A percentile compares a stretch with the other conserved stretches of the same genome.
These are phyloP conservation scores for Diadema setosum DNA, from an alignment of 35 echinoderm and acorn worm species.

Conservation along the genomic window DNA sequence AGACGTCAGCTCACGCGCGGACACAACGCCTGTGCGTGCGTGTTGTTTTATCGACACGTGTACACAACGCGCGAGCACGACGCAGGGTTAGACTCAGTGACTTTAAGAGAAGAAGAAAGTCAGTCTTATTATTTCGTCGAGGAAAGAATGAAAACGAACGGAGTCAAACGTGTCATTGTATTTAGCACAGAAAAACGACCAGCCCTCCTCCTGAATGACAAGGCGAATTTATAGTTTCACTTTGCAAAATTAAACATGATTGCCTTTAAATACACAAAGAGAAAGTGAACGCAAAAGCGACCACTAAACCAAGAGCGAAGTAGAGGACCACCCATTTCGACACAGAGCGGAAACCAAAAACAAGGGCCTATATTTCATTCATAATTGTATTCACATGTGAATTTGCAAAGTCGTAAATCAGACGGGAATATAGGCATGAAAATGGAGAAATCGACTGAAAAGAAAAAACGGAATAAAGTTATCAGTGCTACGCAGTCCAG, in stretches of 20 bases:
- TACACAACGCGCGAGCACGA: background rate
- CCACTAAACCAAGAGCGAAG: background rate
- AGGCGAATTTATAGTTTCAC: too few species aligned
- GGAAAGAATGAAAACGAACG: too few species aligned
- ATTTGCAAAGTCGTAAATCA: background rate
- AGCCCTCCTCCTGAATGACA: too few species aligned
- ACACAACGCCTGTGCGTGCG: background rate
- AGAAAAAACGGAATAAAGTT: too few species aligned
- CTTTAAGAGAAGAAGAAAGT: too few species aligned
- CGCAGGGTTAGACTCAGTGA: background rate
- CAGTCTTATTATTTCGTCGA: too few species aligned
- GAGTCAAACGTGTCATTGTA: background rate
- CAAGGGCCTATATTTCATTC: background rate
- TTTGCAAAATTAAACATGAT: too few species aligned
- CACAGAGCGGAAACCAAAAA: background rate
- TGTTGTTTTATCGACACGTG: conserved; percentile 14
- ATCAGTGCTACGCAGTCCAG: too few species aligned
- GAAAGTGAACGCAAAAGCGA: background rate
- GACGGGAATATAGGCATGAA: too few species aligned
- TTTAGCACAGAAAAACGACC: too few species aligned
- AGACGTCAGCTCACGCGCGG: background rate
- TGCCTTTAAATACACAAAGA: too few species aligned
- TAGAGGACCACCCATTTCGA: background rate
- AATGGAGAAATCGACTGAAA: too few species aligned
- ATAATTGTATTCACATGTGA: background rate